Conservation (phyloP, 2,888 invertebrate genomes). For the Phortica okadai region DNA sequence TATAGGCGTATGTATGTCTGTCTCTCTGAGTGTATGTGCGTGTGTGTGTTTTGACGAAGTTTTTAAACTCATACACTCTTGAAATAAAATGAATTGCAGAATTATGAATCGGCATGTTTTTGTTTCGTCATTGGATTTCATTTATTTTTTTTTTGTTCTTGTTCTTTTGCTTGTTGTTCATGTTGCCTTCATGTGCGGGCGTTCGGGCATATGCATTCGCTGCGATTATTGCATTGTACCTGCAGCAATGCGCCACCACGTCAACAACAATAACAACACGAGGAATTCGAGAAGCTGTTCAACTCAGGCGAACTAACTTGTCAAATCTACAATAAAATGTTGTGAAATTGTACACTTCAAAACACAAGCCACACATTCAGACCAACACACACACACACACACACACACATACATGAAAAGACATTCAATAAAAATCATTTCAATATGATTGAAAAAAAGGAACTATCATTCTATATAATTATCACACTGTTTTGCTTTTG, state of each 20-base stretch:
- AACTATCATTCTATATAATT: constrained; percentile 71
- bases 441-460: constrained; percentile 47
- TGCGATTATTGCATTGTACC: constrained; percentile 43
- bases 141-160: neutral
- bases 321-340: constrained; percentile 68
- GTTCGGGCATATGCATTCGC: constrained; percentile 53
- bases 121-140: neutral
- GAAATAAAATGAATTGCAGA: constrained; percentile 57
- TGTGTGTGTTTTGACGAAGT: constrained; percentile 30
- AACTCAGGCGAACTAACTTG: constrained; percentile 39
- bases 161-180: neutral
- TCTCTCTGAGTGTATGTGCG: constrained; percentile 27
- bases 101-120: constrained; percentile 73
- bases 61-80: constrained; percentile 55
- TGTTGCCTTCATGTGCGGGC: constrained; percentile 64
- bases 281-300: constrained; percentile 52
- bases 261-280: neutral
- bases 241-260: constrained; percentile 17
- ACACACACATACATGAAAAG: constrained; percentile 43
- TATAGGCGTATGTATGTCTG: neutral
- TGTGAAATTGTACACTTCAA: constrained; percentile 72
- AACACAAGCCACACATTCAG: constrained; percentile 61
- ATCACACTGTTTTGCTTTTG: constrained; percentile 49
- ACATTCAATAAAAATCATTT: neutral
- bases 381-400: constrained; percentile 44